Conservation (phyloP, 2,113 vertebrate species). For the Thalassoma bifasciatum region DNA sequence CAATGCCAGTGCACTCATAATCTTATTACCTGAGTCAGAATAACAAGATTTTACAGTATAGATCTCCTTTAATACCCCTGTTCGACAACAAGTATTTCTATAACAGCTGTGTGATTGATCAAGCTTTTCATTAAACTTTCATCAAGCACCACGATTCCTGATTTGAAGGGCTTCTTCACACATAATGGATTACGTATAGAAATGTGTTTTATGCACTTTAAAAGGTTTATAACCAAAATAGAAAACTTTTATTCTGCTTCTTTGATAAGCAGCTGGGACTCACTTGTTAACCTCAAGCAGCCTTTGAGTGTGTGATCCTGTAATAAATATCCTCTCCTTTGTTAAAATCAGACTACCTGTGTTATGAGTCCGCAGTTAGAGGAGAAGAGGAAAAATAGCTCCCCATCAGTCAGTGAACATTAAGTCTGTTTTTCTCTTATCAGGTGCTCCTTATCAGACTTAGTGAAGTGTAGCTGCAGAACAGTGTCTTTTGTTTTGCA, state of each 20-base stretch:
- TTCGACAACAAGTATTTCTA: background rate
- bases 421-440: slow-evolving; percentile 37
- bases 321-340: background rate
- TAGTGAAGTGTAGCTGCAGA: slow-evolving; percentile 25
- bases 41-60: no score
- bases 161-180: slow-evolving; percentile 24
- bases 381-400: background rate
- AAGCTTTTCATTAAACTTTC: slow-evolving; percentile 17
- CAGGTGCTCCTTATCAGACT: slow-evolving; percentile 31
- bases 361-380: background rate
- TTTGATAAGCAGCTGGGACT: background rate
- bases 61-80: no score
- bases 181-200: slow-evolving; percentile 33
- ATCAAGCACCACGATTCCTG: slow-evolving; percentile 29
- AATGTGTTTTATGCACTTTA: slow-evolving; percentile 8
- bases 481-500: slow-evolving; percentile 57
- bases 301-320: background rate
- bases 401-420: background rate
- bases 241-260: background rate
- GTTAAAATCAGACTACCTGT: background rate
- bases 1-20: no score
- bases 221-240: background rate
- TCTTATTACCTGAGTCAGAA: no score
- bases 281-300: slow-evolving; percentile 12
- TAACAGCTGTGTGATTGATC: slow-evolving; percentile 18